A percentile compares a stretch with the other conserved stretches of the same genome.
phyloP scores from a whole-genome alignment of 2,113 vertebrate genomes.

The Centropus bengalensis region DNA sequence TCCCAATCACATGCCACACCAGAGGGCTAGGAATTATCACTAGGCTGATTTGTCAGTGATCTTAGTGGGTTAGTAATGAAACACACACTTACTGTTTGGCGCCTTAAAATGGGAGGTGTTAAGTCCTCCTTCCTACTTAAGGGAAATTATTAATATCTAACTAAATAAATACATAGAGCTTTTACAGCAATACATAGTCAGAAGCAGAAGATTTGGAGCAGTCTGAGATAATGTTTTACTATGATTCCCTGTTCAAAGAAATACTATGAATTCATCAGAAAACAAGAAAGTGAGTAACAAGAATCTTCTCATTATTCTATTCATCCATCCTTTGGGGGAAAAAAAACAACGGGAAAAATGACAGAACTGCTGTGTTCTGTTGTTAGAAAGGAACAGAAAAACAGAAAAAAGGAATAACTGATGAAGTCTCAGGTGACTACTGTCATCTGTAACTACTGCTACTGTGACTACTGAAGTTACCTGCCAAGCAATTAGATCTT shows the following conservation, averaged over 20 bases:
- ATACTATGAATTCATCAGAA: background rate
- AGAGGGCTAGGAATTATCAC: background rate
- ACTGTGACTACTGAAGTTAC: no score
- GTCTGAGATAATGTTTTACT: background rate
- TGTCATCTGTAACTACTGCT: no score
- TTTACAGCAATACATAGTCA: background rate
- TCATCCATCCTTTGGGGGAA: background rate
- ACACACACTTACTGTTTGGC: background rate
- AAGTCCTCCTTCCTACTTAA: background rate
- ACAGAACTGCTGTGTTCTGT: background rate
- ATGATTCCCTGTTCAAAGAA: background rate
- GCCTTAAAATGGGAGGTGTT: background rate
- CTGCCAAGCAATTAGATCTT: constrained; percentile 99
- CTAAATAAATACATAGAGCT: background rate
- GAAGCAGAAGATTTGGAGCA: background rate
- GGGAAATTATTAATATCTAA: background rate
- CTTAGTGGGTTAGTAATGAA: background rate
- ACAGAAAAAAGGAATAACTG: background rate
- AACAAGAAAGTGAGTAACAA: background rate
- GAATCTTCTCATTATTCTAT: background rate
- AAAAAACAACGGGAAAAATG: background rate
- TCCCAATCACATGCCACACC: background rate
- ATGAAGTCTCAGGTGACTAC: background rate
- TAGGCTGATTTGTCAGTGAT: background rate
- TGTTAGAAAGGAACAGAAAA: background rate